Conservation (phyloP, 2,797 vertebrate species). For the Pipistrellus pipistrellus region DNA sequence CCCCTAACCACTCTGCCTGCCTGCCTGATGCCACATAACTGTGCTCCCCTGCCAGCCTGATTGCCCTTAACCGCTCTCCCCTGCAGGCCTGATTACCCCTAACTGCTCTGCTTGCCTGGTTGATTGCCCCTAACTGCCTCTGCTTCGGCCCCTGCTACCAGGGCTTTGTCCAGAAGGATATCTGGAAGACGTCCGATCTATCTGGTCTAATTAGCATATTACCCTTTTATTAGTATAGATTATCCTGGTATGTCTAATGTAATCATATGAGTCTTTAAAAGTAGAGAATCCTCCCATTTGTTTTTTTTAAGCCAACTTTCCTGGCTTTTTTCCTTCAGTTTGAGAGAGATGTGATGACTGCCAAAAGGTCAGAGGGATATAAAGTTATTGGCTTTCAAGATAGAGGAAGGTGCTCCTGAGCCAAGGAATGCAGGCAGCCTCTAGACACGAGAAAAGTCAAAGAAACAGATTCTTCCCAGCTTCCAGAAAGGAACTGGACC, state of each 20-base stretch:
- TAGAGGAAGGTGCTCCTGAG: not conserved
- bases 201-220: no score
- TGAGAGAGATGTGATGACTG: not conserved
- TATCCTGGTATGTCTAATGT: not conserved
- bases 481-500: not conserved
- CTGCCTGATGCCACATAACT: no score
- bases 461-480: not conserved
- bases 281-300: not conserved
- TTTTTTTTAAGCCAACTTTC: not conserved
- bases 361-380: not conserved
- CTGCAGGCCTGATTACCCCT: no score
- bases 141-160: no score
- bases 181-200: no score
- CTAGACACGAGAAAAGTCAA: not conserved
- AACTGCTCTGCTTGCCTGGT: no score
- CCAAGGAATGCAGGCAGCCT: not conserved
- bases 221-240: not conserved
- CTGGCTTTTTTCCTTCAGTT: not conserved
- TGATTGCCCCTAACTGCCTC: no score
- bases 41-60: no score
- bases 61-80: no score
- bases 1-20: no score
- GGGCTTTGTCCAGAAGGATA: no score
- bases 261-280: not conserved
- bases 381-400: not conserved